phyloP scores from a whole-genome alignment of 2,797 vertebrate genomes.

The Hephaestus fuliginosus region DNA sequence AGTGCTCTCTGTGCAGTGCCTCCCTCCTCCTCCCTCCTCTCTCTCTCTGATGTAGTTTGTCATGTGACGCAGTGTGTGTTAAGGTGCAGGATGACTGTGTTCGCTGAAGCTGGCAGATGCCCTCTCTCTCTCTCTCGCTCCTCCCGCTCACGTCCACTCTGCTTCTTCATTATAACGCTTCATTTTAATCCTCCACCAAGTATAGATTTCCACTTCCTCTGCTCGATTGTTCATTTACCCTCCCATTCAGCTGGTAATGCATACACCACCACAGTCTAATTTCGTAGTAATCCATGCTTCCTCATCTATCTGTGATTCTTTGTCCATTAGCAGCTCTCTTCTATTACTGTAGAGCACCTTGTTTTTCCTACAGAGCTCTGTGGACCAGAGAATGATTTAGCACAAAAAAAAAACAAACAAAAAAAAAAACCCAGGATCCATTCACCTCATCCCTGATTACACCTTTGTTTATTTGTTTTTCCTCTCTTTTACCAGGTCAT shows the following conservation, averaged over 20 bases:
- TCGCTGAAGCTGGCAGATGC: constrained; percentile 76
- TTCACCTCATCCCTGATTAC: constrained; percentile 27
- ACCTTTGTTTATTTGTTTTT: background rate
- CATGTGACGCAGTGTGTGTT: constrained; percentile 76
- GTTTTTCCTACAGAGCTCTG: constrained; percentile 64
- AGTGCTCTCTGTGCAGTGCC: constrained; percentile 82
- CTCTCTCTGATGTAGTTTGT: constrained; percentile 76
- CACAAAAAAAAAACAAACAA: constrained; percentile 32
- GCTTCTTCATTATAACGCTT: constrained; percentile 68
- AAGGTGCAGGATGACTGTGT: constrained; percentile 75
- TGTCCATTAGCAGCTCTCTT: constrained; percentile 67
- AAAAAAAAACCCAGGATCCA: constrained; percentile 25
- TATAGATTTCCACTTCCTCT: constrained; percentile 81
- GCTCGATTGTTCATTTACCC: constrained; percentile 77
- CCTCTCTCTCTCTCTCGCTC: constrained; percentile 33
- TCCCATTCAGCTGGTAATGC: constrained; percentile 71
- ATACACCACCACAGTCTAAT: constrained; percentile 69
- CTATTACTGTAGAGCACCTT: constrained; percentile 47
- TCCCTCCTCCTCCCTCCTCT: constrained; percentile 47
- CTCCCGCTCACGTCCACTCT: constrained; percentile 31
- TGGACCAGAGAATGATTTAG: constrained; percentile 74
- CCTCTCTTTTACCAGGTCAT: background rate
- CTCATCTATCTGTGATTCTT: constrained; percentile 67
- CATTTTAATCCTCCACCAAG: constrained; percentile 70
- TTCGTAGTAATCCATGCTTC: constrained; percentile 73